Base-by-base conservation (phyloP, 2,888 invertebrate genomes). In the Caenorhabditis sp. region DNA sequence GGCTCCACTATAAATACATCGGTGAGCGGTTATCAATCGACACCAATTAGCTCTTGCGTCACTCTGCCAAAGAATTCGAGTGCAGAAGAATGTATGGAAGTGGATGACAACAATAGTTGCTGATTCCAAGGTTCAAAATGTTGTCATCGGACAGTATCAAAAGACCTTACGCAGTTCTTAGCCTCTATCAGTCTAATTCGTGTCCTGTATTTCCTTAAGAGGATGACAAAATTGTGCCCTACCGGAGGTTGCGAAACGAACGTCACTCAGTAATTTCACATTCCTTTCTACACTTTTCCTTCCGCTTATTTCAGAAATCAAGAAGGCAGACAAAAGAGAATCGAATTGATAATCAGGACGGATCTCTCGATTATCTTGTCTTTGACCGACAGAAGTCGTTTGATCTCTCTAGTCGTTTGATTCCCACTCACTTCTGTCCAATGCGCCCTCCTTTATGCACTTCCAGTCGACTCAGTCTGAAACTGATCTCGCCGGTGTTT, bases 371-470 rank as follows among this genome's bases (percentile, higher is more conserved):
- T 22, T 37, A 48, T 32, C 35, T 58, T 20, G 26, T 59, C 37
- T 32, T 9, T 26, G 43, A 43, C 15, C 15, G 46, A 59, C 50
- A 53, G 53, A 61, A 32, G 35, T 56, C 48, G 66, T 66, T 66
- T 66, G 66, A 66, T 66, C 66, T 66, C 56, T 48, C 41, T 66
- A 20, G 35, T 55, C 50, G 56, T 66, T 66, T 66, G 66, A 66
- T 66, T 66, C 39, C 50, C 48, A n/a, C 27, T 30, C 35, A 24
- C 15, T 20, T 24, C 1, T 30, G 20, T 41, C 20, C 43, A 63
- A 55, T 27, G 45, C 41, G 41, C 2, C 45, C 43, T 35, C 37
- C 45, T 37, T 53, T 65, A 55, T 55, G 50, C 56, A 58, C 50
- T 58, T 55, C 17, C 8, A 24, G 35, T 35, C 35, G 35, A 35